Percentiles rank a stretch among this genome's conserved stretches.
Evolutionary conservation across 1,140 invertebrate genomes (phyloP).

Genomic region (Panonychus citri): DNA sequence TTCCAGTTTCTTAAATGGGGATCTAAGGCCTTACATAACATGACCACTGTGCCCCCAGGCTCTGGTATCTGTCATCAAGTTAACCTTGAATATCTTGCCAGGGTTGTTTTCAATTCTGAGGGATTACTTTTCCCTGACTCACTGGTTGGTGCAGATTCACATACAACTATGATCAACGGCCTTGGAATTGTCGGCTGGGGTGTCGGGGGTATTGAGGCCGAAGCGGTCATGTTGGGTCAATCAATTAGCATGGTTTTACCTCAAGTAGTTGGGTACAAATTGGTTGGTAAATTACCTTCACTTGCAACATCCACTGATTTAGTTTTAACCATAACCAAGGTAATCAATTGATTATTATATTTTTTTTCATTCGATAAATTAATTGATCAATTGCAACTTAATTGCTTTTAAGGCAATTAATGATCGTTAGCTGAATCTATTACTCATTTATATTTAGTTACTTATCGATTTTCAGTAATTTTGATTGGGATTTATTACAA

Average conservation of each 20-base stretch:
- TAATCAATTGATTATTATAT: no score
- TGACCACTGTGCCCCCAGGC: conserved; percentile 91
- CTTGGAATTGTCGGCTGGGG: conserved; percentile 42
- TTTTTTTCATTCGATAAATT: no score
- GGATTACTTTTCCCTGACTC: conserved; percentile 69
- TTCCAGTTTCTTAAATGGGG: conserved; percentile 96
- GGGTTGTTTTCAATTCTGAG: conserved; percentile 64
- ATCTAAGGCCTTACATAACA: conserved; percentile 77
- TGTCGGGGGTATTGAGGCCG: conserved; percentile 36
- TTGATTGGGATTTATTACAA: not conserved
- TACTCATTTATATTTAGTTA: no score
- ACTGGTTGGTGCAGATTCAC: conserved; percentile 93
- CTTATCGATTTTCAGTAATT: no score
- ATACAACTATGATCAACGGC: conserved; percentile 98
- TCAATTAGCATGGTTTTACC: conserved; percentile 88
- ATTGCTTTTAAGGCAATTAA: no score
- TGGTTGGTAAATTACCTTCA: conserved; percentile 51
- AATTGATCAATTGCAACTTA: no score
- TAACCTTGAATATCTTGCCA: conserved; percentile 79
- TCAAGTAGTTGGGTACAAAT: conserved; percentile 79
- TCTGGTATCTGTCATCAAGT: conserved; percentile 97
- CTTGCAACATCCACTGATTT: conserved; percentile 90
- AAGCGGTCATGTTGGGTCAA: conserved; percentile 56
- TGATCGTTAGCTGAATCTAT: no score
- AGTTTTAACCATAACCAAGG: conserved; percentile 90